phyloP scores from a whole-genome alignment of 2,797 vertebrate species.

The Phrynocephalus forsythii region DNA sequence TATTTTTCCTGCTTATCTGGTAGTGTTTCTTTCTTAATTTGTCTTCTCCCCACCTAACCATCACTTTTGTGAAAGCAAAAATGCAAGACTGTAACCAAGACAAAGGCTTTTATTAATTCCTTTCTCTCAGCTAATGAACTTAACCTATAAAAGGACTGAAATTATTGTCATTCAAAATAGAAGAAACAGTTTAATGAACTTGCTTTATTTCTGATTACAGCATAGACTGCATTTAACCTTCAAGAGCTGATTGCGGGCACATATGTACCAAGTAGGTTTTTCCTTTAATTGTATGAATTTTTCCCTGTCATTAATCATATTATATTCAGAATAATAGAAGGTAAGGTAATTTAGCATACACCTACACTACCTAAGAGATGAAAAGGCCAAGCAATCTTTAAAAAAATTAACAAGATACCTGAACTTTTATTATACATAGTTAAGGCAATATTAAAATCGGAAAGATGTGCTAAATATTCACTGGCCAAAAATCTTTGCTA shows the following conservation, averaged over 20 bases:
- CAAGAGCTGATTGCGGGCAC: constrained; percentile 23
- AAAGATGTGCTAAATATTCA: constrained; percentile 7
- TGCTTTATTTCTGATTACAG: constrained; percentile 17
- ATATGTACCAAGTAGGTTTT: constrained; percentile 12
- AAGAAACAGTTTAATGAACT: constrained; percentile 21
- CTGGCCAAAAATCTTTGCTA: not conserved
- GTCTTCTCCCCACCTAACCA: not conserved
- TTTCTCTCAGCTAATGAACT: constrained; percentile 12
- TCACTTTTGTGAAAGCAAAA: not conserved
- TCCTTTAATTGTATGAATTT: constrained; percentile 53
- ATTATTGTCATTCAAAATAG: constrained; percentile 24
- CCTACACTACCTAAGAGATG: not conserved
- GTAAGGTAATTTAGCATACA: constrained; percentile 44
- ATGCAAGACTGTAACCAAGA: not conserved
- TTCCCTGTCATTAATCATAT: constrained; percentile 51
- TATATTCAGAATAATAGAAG: constrained; percentile 62
- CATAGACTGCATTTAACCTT: constrained; percentile 23
- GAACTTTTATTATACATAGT: not conserved
- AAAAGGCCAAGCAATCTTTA: constrained; percentile 3
- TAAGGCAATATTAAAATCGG: constrained; percentile 15
- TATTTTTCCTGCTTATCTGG: not conserved
- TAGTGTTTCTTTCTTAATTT: not conserved
- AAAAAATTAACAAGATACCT: not conserved
- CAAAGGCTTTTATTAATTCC: not conserved
- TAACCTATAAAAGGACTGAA: constrained; percentile 9